Evolutionary conservation across 1,140 invertebrate species (phyloP).

Genomic region (Metopolophium dirhodum): DNA sequence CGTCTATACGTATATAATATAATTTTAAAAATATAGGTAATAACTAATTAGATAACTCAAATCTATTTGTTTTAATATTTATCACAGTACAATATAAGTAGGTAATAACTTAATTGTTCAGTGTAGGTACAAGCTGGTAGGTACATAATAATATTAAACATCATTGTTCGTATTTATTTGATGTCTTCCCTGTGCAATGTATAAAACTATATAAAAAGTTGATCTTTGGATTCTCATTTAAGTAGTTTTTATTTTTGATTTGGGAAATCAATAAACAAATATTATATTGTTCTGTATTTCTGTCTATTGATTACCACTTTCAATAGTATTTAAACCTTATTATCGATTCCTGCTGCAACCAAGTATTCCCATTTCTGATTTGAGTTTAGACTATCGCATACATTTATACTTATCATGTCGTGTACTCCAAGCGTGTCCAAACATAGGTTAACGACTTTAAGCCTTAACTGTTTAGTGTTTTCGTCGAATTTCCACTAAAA

Average conservation of each 20-base stretch:
- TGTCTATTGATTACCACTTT: not conserved
- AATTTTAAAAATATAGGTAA: not conserved
- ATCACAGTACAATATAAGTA: not conserved
- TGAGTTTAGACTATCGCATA: constrained; percentile 34
- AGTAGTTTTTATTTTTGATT: constrained; percentile 30
- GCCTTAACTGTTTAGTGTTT: constrained; percentile 73
- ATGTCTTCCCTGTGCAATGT: not conserved
- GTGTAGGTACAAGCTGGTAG: not conserved
- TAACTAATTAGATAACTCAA: not conserved
- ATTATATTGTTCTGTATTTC: not conserved
- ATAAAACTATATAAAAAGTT: not conserved
- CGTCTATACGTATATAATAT: not conserved
- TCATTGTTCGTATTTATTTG: not conserved
- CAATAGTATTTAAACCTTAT: not conserved
- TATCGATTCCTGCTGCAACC: constrained; percentile 21
- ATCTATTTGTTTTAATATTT: not conserved
- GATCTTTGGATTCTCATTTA: not conserved
- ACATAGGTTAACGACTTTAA: constrained; percentile 78
- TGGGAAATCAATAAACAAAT: not conserved
- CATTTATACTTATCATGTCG: constrained; percentile 44
- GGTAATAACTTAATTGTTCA: not conserved
- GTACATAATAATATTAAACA: not conserved
- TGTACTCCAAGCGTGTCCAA: constrained; percentile 75
- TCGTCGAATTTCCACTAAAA: constrained; percentile 78
- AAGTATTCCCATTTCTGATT: constrained; percentile 55